A percentile compares a stretch with the other conserved stretches of the same genome.
These are phyloP conservation scores for Esperia sulphurella DNA, from an alignment of 2,888 invertebrate genomes.

Conservation along the genomic window DNA sequence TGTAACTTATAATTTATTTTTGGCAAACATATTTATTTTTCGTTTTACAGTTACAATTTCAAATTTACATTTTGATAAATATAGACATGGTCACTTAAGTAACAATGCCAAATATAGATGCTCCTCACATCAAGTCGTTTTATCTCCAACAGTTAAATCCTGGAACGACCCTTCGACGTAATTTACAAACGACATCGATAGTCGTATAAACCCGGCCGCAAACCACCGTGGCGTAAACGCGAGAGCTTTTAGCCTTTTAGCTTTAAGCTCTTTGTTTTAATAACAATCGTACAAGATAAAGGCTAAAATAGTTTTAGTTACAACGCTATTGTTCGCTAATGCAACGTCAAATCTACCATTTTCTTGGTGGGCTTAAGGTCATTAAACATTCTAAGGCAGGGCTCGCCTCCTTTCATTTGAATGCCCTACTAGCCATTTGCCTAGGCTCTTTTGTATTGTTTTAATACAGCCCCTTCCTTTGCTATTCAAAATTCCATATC, in stretches of 20 bases:
- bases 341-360: slow-evolving; percentile 55
- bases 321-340: slow-evolving; percentile 59
- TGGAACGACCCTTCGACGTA: no score
- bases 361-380: slow-evolving; percentile 47
- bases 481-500: background rate
- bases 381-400: slow-evolving; percentile 53
- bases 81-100: no score
- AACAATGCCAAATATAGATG: slow-evolving; percentile 12
- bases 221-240: background rate
- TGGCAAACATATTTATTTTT: no score
- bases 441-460: slow-evolving; percentile 35
- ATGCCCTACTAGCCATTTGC: slow-evolving; percentile 30
- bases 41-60: no score
- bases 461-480: slow-evolving; percentile 23
- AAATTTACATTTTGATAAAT: no score
- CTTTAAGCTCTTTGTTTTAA: slow-evolving; percentile 55
- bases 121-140: slow-evolving; percentile 13
- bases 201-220: slow-evolving; percentile 8
- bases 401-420: slow-evolving; percentile 45
- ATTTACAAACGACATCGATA: slow-evolving; percentile 15
- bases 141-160: slow-evolving; percentile 1
- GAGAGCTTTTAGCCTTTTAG: slow-evolving; percentile 46
- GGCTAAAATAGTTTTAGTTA: slow-evolving; percentile 56
- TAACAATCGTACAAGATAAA: slow-evolving; percentile 62
- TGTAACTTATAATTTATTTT: no score